phyloP scores from a whole-genome alignment of 2,113 vertebrate species.

The Siniperca chuatsi region DNA sequence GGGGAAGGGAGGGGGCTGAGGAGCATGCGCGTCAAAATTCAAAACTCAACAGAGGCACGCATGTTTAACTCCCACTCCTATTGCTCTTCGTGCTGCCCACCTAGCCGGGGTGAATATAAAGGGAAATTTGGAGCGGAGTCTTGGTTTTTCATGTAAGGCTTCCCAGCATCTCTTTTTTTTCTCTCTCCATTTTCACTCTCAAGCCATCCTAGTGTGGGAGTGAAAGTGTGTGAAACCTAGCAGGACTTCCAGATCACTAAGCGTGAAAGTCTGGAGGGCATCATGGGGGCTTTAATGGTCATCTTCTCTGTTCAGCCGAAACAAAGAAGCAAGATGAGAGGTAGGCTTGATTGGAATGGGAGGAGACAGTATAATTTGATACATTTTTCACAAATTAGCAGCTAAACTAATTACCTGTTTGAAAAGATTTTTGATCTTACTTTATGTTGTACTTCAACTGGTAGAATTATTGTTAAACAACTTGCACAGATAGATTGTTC shows the following conservation, averaged over 20 bases:
- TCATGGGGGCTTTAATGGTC: constrained; percentile 73
- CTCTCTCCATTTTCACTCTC: constrained; percentile 26
- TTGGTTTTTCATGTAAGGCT: constrained; percentile 32
- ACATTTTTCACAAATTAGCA: neutral
- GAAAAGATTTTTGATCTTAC: neutral
- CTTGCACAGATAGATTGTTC: neutral
- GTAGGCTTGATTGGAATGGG: constrained; percentile 64
- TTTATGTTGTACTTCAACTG: neutral
- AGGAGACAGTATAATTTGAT: neutral
- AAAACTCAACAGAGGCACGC: constrained; percentile 65
- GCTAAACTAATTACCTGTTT: neutral
- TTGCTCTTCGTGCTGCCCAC: constrained; percentile 56
- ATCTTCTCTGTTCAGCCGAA: constrained; percentile 83
- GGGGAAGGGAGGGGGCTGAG: constrained; percentile 44
- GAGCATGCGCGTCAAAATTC: constrained; percentile 54
- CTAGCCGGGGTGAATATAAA: constrained; percentile 54
- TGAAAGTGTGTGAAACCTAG: constrained; percentile 59
- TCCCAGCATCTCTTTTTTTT: constrained; percentile 14
- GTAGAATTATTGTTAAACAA: neutral
- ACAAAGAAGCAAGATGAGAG: constrained; percentile 73
- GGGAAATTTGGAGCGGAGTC: constrained; percentile 54
- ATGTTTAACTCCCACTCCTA: constrained; percentile 49
- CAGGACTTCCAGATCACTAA: constrained; percentile 73
- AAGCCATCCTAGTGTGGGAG: constrained; percentile 42
- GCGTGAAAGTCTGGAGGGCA: constrained; percentile 66